Evolutionary conservation across 2,888 invertebrate genomes (phyloP).

Genomic region (Pristionchus maxplancki): DNA sequence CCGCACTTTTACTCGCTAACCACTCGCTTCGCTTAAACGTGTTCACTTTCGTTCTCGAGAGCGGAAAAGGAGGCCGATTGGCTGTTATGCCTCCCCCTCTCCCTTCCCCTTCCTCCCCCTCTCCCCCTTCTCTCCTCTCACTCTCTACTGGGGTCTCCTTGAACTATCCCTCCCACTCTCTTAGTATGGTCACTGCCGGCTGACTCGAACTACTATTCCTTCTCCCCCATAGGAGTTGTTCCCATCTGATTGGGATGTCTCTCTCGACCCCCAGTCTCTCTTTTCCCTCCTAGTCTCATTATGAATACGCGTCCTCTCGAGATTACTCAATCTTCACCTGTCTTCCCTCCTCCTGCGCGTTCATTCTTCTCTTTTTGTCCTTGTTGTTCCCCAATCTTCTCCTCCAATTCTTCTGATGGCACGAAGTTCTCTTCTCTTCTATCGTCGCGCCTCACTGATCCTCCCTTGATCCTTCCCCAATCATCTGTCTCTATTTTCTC

Average conservation of each 20-base stretch:
- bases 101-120: background rate
- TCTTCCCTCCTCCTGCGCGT: too few species aligned
- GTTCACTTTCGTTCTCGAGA: conserved; percentile 40
- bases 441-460: background rate
- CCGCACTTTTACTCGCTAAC: conserved; percentile 2
- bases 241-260: background rate
- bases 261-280: background rate
- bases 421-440: background rate
- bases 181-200: conserved; percentile 38
- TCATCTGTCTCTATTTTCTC: background rate
- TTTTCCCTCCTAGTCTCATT: background rate
- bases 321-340: conserved; percentile 23
- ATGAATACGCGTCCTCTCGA: conserved; percentile 3
- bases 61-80: conserved; percentile 48
- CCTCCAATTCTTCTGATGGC: background rate
- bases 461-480: conserved; percentile 31
- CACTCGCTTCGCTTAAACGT: conserved; percentile 24
- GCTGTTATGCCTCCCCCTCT: conserved; percentile 32
- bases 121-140: conserved; percentile 1
- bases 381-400: background rate
- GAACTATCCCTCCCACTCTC: conserved; percentile 26
- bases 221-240: background rate
- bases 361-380: too few species aligned
- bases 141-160: conserved; percentile 34
- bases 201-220: conserved; percentile 1